Percentiles rank a stretch among this genome's conserved stretches.
Evolutionary conservation across 2,113 vertebrate genomes (phyloP).

Genomic region (Solea solea): DNA sequence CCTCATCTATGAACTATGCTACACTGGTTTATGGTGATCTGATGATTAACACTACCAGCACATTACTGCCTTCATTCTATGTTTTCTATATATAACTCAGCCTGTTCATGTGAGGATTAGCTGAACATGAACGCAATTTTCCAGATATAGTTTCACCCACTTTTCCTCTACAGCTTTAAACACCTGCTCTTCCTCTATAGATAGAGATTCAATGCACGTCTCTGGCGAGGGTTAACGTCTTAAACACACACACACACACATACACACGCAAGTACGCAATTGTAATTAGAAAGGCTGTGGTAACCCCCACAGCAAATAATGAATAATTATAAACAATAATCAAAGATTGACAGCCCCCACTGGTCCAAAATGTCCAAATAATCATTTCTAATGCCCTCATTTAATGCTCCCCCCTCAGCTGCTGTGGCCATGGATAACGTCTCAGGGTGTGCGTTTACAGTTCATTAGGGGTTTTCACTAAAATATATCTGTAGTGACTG

Average conservation of each 20-base stretch:
- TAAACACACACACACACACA: background rate
- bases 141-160: conserved; percentile 15
- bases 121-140: conserved; percentile 2
- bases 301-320: conserved; percentile 21
- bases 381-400: conserved; percentile 62
- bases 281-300: conserved; percentile 2
- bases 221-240: no score
- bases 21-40: conserved; percentile 2
- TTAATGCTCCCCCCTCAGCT: conserved; percentile 37
- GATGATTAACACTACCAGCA: conserved; percentile 4
- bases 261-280: conserved; percentile 1
- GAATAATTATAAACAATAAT: conserved; percentile 35
- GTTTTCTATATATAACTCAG: conserved; percentile 15
- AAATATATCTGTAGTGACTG: conserved; percentile 22
- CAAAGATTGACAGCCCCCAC: conserved; percentile 34
- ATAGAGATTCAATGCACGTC: background rate
- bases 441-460: conserved; percentile 36
- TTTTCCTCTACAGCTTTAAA: conserved; percentile 1
- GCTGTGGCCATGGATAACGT: conserved; percentile 21
- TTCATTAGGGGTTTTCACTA: conserved; percentile 48
- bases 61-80: background rate
- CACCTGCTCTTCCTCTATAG: background rate
- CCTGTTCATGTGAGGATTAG: conserved; percentile 6
- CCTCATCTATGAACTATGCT: background rate
- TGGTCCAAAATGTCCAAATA: conserved; percentile 45